Conservation (phyloP, 2,797 vertebrate species). For the Acanthopagrus latus region DNA sequence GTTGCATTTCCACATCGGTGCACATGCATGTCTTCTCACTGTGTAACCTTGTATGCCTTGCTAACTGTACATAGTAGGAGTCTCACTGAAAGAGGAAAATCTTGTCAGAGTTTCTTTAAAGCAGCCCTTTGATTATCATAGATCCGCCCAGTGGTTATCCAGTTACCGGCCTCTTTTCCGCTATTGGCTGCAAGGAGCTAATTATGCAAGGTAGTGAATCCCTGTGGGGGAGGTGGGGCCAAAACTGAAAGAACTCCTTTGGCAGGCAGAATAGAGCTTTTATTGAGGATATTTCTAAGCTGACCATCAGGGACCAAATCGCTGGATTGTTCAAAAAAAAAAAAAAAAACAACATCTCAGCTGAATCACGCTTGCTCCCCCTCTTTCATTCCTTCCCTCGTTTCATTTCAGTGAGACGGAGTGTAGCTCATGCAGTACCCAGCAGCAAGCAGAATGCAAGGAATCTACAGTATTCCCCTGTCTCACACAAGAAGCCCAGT, state of each 20-base stretch:
- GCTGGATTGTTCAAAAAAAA: conserved; percentile 85
- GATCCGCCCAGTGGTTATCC: conserved; percentile 87
- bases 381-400: conserved; percentile 80
- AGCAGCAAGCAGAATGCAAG: conserved; percentile 87
- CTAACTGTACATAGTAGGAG: conserved; percentile 60
- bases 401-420: conserved; percentile 83
- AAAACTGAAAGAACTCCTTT: conserved; percentile 90
- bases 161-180: conserved; percentile 82
- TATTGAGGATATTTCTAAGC: conserved; percentile 91
- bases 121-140: conserved; percentile 89
- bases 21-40: conserved; percentile 55
- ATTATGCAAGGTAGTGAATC: conserved; percentile 91
- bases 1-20: conserved; percentile 39
- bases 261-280: conserved; percentile 91
- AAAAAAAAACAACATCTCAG: conserved; percentile 77
- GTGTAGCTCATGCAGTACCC: conserved; percentile 79
- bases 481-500: conserved; percentile 77
- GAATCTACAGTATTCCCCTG: conserved; percentile 83
- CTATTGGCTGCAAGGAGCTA: conserved; percentile 85
- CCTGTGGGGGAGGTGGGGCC: conserved; percentile 85
- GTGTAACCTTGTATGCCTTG: conserved; percentile 54
- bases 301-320: conserved; percentile 90
- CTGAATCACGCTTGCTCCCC: conserved; percentile 82
- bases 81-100: conserved; percentile 70
- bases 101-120: conserved; percentile 84